These are phyloP conservation scores for Lochmaea crataegi DNA, from an alignment of 2,888 invertebrate genomes.

Conservation along the genomic window DNA sequence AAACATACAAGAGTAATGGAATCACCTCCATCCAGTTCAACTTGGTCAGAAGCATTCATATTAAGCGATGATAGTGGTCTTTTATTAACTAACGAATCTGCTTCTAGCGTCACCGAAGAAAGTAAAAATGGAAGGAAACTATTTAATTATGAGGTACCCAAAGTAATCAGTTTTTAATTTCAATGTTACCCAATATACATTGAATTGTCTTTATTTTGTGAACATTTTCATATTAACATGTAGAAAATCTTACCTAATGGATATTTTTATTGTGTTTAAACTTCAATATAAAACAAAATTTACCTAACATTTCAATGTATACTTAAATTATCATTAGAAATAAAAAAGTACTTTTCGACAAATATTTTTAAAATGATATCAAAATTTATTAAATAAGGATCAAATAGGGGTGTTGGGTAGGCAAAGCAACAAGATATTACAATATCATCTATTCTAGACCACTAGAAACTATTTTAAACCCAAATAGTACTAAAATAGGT, in stretches of 20 bases:
- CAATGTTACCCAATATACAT: too few species aligned
- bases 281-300: neutral
- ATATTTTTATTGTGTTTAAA: too few species aligned
- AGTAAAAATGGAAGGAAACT: slow-evolving; percentile 76
- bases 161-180: neutral
- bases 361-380: too few species aligned
- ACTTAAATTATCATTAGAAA: neutral
- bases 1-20: slow-evolving; percentile 69
- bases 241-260: neutral
- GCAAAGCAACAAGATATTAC: too few species aligned
- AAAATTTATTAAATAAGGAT: neutral
- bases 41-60: slow-evolving; percentile 79
- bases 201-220: too few species aligned
- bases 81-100: slow-evolving; percentile 78
- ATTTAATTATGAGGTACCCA: slow-evolving; percentile 75
- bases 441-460: too few species aligned
- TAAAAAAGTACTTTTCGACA: neutral
- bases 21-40: slow-evolving; percentile 81
- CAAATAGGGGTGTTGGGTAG: too few species aligned
- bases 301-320: neutral
- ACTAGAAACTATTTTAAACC: too few species aligned
- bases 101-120: slow-evolving; percentile 79
- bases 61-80: slow-evolving; percentile 82
- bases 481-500: too few species aligned
- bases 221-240: too few species aligned